Percentiles rank a stretch among this genome's conserved stretches.
Evolutionary conservation across 2,113 vertebrate genomes (phyloP).

Genomic region (Melanerpes aurifrons): DNA sequence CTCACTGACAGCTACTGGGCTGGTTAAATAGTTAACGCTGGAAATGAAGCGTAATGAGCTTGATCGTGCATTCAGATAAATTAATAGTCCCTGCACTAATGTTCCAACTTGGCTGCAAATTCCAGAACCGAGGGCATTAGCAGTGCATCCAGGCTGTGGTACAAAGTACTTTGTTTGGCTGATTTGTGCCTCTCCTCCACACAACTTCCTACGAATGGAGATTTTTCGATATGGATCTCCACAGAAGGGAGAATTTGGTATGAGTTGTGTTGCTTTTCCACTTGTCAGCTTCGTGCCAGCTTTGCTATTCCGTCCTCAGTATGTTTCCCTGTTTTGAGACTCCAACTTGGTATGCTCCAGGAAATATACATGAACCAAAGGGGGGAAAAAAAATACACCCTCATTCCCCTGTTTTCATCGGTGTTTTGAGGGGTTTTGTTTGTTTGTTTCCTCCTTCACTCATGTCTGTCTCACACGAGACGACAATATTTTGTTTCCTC

Average conservation of each 20-base stretch:
- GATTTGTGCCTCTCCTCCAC: background rate
- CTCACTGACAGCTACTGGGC: background rate
- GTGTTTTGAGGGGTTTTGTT: background rate
- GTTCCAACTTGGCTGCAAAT: background rate
- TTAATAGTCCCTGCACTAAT: background rate
- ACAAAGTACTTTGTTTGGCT: background rate
- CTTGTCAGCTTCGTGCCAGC: background rate
- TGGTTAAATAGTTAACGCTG: background rate
- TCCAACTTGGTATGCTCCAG: background rate
- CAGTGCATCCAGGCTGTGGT: background rate
- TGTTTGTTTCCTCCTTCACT: background rate
- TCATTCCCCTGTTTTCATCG: background rate
- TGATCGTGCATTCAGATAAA: background rate
- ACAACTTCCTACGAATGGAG: background rate
- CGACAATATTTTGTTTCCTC: background rate
- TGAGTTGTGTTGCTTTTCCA: background rate
- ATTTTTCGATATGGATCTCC: background rate
- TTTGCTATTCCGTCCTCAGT: background rate
- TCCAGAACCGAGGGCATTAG: background rate
- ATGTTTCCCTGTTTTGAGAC: background rate
- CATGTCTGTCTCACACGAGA: background rate
- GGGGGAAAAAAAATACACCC: background rate
- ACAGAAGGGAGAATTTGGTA: background rate
- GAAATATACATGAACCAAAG: background rate
- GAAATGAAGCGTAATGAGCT: background rate